A percentile compares a stretch with the other conserved stretches of the same genome.
Evolutionary conservation across 2,797 vertebrate genomes (phyloP).

Genomic region (Pipistrellus pygmaeus): DNA sequence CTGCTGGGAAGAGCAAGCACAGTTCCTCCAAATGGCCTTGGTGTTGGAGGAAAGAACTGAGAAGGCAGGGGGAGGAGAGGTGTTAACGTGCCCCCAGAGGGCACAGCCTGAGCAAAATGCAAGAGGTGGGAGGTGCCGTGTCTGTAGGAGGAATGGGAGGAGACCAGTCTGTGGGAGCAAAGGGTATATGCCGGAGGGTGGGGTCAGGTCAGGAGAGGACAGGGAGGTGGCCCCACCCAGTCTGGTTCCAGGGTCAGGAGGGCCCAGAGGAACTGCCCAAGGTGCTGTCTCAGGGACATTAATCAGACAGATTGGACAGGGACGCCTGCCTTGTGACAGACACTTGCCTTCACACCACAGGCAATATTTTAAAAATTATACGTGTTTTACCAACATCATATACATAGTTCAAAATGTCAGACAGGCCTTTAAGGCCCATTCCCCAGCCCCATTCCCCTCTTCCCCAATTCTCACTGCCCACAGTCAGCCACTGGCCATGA

Average conservation of each 20-base stretch:
- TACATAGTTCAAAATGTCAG: not conserved
- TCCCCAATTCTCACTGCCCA: not conserved
- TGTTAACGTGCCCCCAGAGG: not conserved
- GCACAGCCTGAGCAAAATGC: not conserved
- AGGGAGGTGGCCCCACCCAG: not conserved
- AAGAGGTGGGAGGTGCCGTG: not conserved
- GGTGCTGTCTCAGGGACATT: not conserved
- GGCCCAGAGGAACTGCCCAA: not conserved
- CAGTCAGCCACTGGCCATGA: not conserved
- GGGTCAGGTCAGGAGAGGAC: not conserved
- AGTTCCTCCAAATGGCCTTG: not conserved
- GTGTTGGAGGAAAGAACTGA: not conserved
- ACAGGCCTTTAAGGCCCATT: not conserved
- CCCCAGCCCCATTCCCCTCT: not conserved
- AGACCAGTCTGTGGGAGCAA: not conserved
- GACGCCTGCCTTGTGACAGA: not conserved
- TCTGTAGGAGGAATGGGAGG: not conserved
- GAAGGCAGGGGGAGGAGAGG: not conserved
- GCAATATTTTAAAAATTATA: not conserved
- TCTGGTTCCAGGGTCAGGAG: not conserved
- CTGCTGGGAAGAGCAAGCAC: not conserved
- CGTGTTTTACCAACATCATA: not conserved
- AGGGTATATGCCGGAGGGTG: not conserved
- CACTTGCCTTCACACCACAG: not conserved
- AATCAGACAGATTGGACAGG: not conserved